Evolutionary conservation across 1,140 invertebrate species (phyloP).

Genomic region (Teleogryllus occipitalis): DNA sequence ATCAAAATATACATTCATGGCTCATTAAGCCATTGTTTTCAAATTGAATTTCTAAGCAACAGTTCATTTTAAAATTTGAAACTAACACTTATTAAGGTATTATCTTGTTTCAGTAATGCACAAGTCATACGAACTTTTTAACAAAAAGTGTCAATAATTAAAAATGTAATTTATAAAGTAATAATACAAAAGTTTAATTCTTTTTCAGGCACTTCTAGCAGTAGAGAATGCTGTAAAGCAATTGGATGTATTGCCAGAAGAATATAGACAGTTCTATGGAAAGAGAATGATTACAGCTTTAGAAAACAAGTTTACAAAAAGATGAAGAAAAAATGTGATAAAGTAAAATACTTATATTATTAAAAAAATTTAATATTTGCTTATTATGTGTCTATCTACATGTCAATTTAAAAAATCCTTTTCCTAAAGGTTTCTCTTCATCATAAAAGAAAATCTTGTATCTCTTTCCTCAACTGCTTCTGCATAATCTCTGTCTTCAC

Average conservation of each 20-base stretch:
- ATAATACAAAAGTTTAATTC: slow-evolving; percentile 13
- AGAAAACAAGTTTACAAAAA: slow-evolving; percentile 8
- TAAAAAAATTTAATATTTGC: not conserved
- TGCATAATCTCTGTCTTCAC: no score
- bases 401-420: not conserved
- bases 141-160: no score
- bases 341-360: not conserved
- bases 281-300: slow-evolving; percentile 34
- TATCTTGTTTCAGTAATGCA: no score
- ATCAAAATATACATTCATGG: no score
- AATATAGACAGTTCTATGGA: slow-evolving; percentile 45
- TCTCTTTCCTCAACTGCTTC: slow-evolving; percentile 31
- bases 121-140: no score
- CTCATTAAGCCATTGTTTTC: no score
- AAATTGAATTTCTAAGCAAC: no score
- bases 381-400: no score
- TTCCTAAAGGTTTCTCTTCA: not conserved
- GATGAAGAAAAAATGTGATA: not conserved
- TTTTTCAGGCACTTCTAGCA: slow-evolving; percentile 38
- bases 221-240: slow-evolving; percentile 41
- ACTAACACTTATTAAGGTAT: no score
- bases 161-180: no score
- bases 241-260: slow-evolving; percentile 40
- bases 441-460: slow-evolving; percentile 31
- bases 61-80: no score